Base-by-base conservation (phyloP, 2,797 vertebrate species). In the Coracias cyanogaster region DNA sequence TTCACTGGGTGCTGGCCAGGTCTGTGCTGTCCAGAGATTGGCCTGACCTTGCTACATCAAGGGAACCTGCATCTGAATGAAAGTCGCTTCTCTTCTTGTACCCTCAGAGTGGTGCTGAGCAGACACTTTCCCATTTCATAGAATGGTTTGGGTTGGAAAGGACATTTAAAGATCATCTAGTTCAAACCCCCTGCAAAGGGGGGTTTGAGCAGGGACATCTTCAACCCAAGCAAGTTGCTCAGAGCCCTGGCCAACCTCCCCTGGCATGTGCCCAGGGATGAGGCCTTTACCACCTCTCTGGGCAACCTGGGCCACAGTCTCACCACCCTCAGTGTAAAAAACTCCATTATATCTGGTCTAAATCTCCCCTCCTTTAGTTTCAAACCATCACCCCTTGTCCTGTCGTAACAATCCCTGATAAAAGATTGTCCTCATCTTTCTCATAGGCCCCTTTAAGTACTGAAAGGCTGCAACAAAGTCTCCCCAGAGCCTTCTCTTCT, bases 61-160 rank as follows among this genome's bases (percentile, higher is more conserved):
- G 25, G 43, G n/a, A 61, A 49, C 17, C 29, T 12, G 26, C 60
- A 8, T 28, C 6, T 4, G 0, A 17, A 15, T 7, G 13, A 70
- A 58, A 84, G 9, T n/a, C 3, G 0, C 24, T 73, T 80, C 67
- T 17, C 22, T 19, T 10, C 43, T 41, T 3, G 0, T 1, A 4
- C n/a, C 24, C 55, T 21, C 0, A 0, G n/a, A 72, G 21, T 12
- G 0, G 17, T 11, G 20, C 22, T 0, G 10, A 64, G 29, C 26
- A 51, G 26, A 29, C 8, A 41, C 29, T 43, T n/a, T 62, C 37
- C 37, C 17, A 19, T 41, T 28, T 20, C 60, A 62, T 29, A 39
- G 60, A 62, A 62, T 39, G 37, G 26, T 28, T 41, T 28, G 37
- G 17, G 37, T 37, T 26, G 15, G 24, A 61, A 39, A 10, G 25